A percentile compares a stretch with the other conserved stretches of the same genome.
Evolutionary conservation across 2,888 invertebrate genomes (phyloP).

Genomic region (Ceraclea dissimilis): DNA sequence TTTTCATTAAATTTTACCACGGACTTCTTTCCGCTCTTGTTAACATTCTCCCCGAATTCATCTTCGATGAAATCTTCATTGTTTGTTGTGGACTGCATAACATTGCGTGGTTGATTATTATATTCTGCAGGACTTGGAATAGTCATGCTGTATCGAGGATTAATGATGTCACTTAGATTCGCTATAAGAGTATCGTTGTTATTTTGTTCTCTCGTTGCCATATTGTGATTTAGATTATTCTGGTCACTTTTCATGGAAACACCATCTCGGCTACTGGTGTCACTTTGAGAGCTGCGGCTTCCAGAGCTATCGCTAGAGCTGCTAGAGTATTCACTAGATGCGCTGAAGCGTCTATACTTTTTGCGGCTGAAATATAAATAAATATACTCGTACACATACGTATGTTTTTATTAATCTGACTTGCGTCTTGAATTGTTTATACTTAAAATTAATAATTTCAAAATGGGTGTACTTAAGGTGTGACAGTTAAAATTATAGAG

Average conservation of each 20-base stretch:
- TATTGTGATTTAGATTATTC: not conserved
- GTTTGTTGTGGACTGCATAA: not conserved
- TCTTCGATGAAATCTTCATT: not conserved
- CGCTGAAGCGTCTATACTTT: not conserved
- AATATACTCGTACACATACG: not conserved
- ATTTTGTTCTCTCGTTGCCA: not conserved
- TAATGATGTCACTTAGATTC: not conserved
- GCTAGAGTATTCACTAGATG: not conserved
- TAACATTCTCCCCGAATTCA: not conserved
- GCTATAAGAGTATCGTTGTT: not conserved
- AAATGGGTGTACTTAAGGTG: not conserved
- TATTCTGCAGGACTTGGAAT: too few species aligned
- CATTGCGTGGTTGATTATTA: too few species aligned
- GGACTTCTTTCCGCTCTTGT: not conserved
- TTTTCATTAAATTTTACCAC: not conserved
- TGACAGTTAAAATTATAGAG: too few species aligned
- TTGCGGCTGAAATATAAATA: not conserved
- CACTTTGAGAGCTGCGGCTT: not conserved
- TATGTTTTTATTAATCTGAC: not conserved
- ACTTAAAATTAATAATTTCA: too few species aligned
- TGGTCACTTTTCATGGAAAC: not conserved
- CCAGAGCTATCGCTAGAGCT: not conserved
- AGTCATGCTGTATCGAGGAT: not conserved
- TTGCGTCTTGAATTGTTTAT: not conserved
- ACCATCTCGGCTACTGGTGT: not conserved